Evolutionary conservation across 2,888 invertebrate species (phyloP), one percentile per base, ranked within the genome.

Genomic region (Leptopilina syphax): DNA sequence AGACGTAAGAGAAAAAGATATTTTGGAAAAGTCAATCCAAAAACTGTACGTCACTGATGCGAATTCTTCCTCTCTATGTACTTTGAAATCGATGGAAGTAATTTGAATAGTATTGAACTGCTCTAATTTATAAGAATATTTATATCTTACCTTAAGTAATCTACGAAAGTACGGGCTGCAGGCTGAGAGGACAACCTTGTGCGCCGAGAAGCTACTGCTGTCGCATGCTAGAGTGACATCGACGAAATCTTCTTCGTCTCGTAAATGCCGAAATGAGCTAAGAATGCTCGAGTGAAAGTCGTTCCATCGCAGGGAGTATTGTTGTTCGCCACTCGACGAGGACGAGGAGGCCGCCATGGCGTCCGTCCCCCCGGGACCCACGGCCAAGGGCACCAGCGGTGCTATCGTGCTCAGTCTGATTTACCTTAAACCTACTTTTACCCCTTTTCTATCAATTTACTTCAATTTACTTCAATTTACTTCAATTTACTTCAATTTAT

Each of bases 171-270:
- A 98, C 68, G 97, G 97, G 92, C 97, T 97, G 94, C 98, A 98
- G 83, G 98, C 98, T 85, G 97, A 97, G 85, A 98, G 94, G 87
- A 98, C 98, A 88, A 96, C 94, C 94, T 97, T 97, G 93, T 98
- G 97, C 81, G 97, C 97, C 85, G 96, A 96, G 92, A 97, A 97
- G 83, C 96, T 97, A 88, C 96, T 96, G 83, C 96, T 96, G 90
- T 97, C 97, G 94, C 97, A 98, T 88, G 98, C 98, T 88, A 98
- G 94, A 80, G 98, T 98, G 89, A 97, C 97, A 92, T 98, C 98
- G 82, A 97, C 97, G 92, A 98, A 97, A 93, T 97, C 97, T 93
- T 97, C 97, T 92, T 97, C 96, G 92, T 97, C 97, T 83, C 96
- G 94, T 89, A 98, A 94, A 92, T 97, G 96, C 86, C 97, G 95